Evolutionary conservation across 2,888 invertebrate genomes (phyloP).

Genomic region (Drosophila formosana): DNA sequence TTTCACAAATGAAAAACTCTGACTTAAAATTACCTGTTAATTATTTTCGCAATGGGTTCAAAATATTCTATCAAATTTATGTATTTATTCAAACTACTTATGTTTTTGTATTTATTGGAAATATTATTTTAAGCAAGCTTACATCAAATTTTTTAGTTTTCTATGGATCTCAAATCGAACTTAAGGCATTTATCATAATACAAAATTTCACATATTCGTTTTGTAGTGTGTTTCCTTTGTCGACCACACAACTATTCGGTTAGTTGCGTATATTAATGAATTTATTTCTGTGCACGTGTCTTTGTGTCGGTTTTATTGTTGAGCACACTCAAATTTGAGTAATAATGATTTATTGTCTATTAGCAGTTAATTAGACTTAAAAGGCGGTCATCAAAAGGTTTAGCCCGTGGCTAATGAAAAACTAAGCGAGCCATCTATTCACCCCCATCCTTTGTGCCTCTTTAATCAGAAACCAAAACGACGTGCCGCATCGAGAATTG

Average conservation of each 20-base stretch:
- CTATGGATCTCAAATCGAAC: too few relatives aligned
- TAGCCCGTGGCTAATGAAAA: constrained; percentile 76
- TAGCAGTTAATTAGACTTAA: constrained; percentile 82
- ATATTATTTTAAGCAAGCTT: too few relatives aligned
- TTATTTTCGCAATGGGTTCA: too few relatives aligned
- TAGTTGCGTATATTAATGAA: constrained; percentile 48
- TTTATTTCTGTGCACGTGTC: constrained; percentile 57
- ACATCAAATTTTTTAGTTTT: too few relatives aligned
- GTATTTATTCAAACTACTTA: too few relatives aligned
- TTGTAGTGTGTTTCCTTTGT: constrained; percentile 33
- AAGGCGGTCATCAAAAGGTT: constrained; percentile 75
- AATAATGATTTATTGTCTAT: constrained; percentile 81
- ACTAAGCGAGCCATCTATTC: constrained; percentile 58
- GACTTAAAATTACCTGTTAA: too few relatives aligned
- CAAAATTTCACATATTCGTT: too few relatives aligned
- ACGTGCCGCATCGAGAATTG: constrained; percentile 24
- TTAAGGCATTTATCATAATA: too few relatives aligned
- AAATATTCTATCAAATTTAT: too few relatives aligned
- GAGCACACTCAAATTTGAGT: constrained; percentile 70
- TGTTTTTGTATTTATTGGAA: too few relatives aligned
- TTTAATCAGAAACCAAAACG: not conserved
- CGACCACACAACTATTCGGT: constrained; percentile 18
- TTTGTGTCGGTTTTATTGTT: constrained; percentile 51
- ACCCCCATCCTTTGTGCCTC: not conserved
- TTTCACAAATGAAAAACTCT: too few relatives aligned